Evolutionary conservation across 2,113 vertebrate genomes (phyloP), one percentile per base, ranked within the genome.

Genomic region (Gymnogyps californianus): DNA sequence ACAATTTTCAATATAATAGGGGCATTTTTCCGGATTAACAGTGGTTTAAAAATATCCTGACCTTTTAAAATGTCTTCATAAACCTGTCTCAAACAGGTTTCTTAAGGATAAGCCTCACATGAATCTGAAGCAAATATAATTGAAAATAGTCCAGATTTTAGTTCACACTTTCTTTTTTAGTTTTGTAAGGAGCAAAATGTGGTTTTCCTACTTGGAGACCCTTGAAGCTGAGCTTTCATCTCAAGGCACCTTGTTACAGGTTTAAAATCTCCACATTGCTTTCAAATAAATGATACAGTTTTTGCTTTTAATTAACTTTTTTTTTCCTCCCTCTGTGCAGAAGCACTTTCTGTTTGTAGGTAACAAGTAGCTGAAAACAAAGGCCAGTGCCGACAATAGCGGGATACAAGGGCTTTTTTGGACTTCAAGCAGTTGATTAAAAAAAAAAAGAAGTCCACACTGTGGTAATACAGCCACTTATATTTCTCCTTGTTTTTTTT

Each of bases 51-150:
- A 96, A 89, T 81, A 94, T n/a, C 84, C 55, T 0, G 7, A 75
- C 46, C 92, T 94, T 89, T 96, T 58, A 84, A 81, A 94, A 38
- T 55, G 69, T 59, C 65, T 69, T 89, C 87, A 93, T 76, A 95
- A 94, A 84, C 84, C 25, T 81, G 59, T 46, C 69, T 84, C 51
- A 55, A 65, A 87, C 2, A 21, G 20, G 17, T 81, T 91, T 57
- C 55, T 84, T 75, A 71, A 84, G 69, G 65, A 89, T n/a, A 93
- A 91, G 6, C 25, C 28, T 93, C 69, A 77, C 31, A 78, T 70
- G 61, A 78, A 74, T 71, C 52, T 62, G 84, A 89, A 62, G 55
- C 2, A 91, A 65, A 87, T 44, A 52, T 31, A 80, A 83, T 40
- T 59, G 29, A 94, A 93, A 70, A 78, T 84, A 54, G 34, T 58